A percentile compares a stretch with the other conserved stretches of the same genome.
These are phyloP conservation scores for Mantis religiosa DNA, from an alignment of 2,888 invertebrate species.

Conservation along the genomic window DNA sequence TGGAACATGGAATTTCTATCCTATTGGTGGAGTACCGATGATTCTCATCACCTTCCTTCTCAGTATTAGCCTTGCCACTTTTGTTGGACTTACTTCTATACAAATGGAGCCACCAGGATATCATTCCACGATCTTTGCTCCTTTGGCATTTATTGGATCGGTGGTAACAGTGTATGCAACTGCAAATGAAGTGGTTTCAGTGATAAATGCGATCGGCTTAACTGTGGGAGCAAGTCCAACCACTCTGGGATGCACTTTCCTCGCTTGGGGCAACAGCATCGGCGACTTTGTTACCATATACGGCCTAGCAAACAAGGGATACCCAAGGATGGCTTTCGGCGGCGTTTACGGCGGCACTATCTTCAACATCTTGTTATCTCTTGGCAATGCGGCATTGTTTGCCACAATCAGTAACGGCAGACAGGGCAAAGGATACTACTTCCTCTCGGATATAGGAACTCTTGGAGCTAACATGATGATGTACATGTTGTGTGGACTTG, in stretches of 20 bases:
- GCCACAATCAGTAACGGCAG: neutral
- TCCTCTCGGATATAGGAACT: slow-evolving; percentile 43
- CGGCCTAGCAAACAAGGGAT: slow-evolving; percentile 57
- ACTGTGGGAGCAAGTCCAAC: neutral
- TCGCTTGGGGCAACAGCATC: neutral
- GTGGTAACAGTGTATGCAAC: neutral
- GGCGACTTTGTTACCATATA: slow-evolving; percentile 56
- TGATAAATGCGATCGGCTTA: neutral
- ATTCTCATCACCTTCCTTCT: neutral
- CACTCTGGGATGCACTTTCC: neutral
- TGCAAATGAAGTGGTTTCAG: neutral
- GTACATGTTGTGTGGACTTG: slow-evolving; percentile 47
- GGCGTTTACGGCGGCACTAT: slow-evolving; percentile 67
- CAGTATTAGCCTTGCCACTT: neutral
- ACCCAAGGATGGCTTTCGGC: slow-evolving; percentile 60
- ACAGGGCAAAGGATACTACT: neutral
- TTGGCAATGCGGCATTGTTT: slow-evolving; percentile 34
- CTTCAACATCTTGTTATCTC: slow-evolving; percentile 52
- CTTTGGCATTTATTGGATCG: neutral
- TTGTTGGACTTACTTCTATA: neutral
- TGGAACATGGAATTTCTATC: neutral
- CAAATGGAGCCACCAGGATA: neutral
- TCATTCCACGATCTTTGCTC: neutral
- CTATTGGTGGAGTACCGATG: neutral
- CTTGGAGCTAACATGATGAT: slow-evolving; percentile 45